Conservation (phyloP, 2,113 vertebrate genomes). For the Taxidea taxus region DNA sequence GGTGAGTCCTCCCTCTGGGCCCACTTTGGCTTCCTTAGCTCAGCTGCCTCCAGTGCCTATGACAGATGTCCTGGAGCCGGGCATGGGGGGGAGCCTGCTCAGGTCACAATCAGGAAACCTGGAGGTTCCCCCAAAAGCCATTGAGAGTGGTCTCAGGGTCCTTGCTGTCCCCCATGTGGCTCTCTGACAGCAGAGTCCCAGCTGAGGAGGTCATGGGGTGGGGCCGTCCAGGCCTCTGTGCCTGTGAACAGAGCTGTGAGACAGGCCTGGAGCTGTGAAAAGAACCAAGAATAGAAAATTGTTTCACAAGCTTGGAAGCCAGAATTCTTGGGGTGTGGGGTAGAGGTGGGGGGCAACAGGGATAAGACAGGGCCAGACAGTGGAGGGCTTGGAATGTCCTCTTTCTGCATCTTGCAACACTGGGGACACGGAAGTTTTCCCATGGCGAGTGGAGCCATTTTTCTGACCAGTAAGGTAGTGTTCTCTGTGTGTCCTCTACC, state of each 20-base stretch:
- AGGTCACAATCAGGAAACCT: not conserved
- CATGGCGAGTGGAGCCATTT: not conserved
- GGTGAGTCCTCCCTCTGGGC: not conserved
- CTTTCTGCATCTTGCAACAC: not conserved
- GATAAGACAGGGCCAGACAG: not conserved
- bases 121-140: not conserved
- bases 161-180: not conserved
- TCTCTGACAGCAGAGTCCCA: not conserved
- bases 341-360: not conserved
- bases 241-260: conserved; percentile 5
- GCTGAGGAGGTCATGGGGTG: not conserved
- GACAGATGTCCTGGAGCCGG: not conserved
- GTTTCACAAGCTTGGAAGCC: not conserved
- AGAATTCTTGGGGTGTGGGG: not conserved
- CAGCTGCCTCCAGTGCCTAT: not conserved
- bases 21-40: not conserved
- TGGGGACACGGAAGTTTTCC: not conserved
- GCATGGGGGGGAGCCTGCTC: not conserved
- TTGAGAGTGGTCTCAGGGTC: not conserved
- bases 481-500: not conserved
- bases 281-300: not conserved
- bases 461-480: not conserved
- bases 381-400: not conserved
- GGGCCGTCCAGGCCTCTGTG: not conserved
- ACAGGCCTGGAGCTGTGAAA: not conserved